A percentile compares a stretch with the other conserved stretches of the same genome.
phyloP scores from a whole-genome alignment of 2,888 invertebrate genomes.

The Clunio marinus region DNA sequence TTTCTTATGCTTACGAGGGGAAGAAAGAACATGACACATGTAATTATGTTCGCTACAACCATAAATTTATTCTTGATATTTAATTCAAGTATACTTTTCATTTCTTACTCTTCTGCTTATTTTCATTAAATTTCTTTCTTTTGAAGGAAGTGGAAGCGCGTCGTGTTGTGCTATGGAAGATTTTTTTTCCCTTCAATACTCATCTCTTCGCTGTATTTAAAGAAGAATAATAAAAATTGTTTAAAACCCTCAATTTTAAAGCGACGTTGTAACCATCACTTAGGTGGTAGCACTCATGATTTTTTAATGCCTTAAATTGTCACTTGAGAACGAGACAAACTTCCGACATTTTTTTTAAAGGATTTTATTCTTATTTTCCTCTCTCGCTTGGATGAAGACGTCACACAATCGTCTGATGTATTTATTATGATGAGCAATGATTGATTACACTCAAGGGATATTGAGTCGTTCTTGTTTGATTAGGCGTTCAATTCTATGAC shows the following conservation, averaged over 20 bases:
- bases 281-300: neutral
- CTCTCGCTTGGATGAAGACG: neutral
- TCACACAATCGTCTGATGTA: neutral
- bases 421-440: neutral
- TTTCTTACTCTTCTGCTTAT: too few species aligned
- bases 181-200: neutral
- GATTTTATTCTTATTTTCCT: too few species aligned
- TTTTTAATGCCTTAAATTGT: neutral
- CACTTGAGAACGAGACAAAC: neutral
- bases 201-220: too few species aligned
- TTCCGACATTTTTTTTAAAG: slow-evolving; percentile 2
- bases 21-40: slow-evolving; percentile 28
- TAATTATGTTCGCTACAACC: slow-evolving; percentile 20
- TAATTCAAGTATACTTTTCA: neutral
- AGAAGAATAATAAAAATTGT: too few species aligned
- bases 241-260: neutral
- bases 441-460: neutral
- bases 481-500: neutral
- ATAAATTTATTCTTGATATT: slow-evolving; percentile 14
- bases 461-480: neutral
- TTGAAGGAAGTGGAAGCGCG: neutral
- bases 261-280: neutral
- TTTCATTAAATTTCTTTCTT: too few species aligned
- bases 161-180: neutral
- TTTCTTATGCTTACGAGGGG: neutral